phyloP scores from a whole-genome alignment of 92 coral and sea anemone species.

The Epizoanthus fatuus region DNA sequence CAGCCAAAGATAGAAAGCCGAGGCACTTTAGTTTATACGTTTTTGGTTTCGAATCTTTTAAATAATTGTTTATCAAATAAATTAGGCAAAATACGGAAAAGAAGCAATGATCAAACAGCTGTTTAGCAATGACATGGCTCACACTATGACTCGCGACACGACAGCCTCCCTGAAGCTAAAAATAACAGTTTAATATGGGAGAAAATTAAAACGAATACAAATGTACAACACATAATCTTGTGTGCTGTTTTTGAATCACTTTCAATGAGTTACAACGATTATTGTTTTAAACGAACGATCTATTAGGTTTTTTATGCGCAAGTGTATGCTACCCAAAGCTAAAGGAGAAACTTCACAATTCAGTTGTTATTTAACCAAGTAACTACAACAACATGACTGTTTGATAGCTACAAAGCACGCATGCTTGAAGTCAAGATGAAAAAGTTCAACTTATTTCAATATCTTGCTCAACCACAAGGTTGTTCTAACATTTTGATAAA shows the following conservation, averaged over 20 bases:
- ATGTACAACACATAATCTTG: constrained; percentile 6
- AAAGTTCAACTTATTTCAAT: neutral
- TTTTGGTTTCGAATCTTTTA: neutral
- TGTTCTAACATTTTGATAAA: neutral
- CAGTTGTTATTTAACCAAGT: neutral
- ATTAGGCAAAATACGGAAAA: neutral
- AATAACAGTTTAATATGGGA: constrained; percentile 12
- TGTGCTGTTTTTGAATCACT: constrained; percentile 10
- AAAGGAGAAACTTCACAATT: neutral
- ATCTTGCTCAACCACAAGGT: neutral
- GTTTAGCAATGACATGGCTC: neutral
- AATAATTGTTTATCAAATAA: neutral
- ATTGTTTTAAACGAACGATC: neutral
- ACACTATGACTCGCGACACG: neutral
- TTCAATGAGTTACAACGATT: neutral
- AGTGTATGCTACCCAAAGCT: too few species aligned
- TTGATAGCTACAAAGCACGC: neutral
- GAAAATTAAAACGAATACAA: constrained; percentile 22
- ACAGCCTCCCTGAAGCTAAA: constrained; percentile 28
- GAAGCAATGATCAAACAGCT: neutral
- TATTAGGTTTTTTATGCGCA: too few species aligned
- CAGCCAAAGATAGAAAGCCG: neutral
- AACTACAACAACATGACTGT: neutral
- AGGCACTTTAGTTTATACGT: neutral
- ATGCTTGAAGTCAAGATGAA: neutral